Percentiles rank a stretch among this genome's conserved stretches.
Conservation (phyloP, 2,797 vertebrate genomes). For the Tiaroga cobitis region DNA sequence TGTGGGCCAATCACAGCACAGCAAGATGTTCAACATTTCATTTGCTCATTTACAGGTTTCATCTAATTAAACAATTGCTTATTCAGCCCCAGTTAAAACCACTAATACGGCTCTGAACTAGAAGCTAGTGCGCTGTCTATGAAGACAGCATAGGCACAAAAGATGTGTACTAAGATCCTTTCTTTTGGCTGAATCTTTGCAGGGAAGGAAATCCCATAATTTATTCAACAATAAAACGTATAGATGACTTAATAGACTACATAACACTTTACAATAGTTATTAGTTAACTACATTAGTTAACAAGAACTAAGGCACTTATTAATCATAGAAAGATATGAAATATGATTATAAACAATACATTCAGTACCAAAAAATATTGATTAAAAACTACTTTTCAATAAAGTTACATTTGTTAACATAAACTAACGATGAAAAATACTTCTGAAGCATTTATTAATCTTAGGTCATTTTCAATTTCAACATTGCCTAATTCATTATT, state of each 20-base stretch:
- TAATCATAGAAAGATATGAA: background rate
- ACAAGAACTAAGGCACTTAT: background rate
- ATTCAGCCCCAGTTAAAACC: background rate
- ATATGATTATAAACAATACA: background rate
- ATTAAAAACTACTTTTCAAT: too few species aligned
- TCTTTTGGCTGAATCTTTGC: background rate
- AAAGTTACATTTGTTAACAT: too few species aligned
- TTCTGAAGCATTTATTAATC: background rate
- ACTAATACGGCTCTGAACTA: background rate
- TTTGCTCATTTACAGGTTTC: background rate
- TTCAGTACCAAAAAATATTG: background rate
- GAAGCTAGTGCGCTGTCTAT: background rate
- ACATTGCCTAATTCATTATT: too few species aligned
- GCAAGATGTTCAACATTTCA: background rate
- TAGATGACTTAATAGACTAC: too few species aligned
- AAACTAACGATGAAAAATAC: background rate
- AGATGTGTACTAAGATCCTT: background rate
- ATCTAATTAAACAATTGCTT: background rate
- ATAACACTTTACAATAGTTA: too few species aligned
- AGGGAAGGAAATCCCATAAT: background rate
- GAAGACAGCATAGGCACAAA: background rate
- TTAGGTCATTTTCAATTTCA: background rate
- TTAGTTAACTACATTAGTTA: too few species aligned
- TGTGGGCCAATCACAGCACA: conserved; percentile 63
- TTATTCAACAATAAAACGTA: too few species aligned